phyloP scores from a whole-genome alignment of 2,888 invertebrate genomes.

The Patella depressa region DNA sequence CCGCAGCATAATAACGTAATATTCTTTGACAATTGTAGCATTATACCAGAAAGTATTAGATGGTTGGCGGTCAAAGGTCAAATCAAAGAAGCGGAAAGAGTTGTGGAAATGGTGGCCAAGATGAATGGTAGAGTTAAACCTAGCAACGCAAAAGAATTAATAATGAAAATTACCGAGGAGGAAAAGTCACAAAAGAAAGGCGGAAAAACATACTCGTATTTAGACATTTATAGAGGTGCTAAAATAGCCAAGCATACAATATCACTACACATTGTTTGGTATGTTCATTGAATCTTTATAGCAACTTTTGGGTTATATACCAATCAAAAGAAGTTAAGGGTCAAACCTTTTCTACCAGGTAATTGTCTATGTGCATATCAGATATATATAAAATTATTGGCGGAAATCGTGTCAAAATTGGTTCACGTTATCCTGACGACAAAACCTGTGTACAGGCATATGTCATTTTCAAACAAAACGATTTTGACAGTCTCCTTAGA shows the following conservation, averaged over 20 bases:
- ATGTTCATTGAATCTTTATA: not conserved
- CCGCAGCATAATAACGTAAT: no score
- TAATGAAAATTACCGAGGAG: conserved; percentile 12
- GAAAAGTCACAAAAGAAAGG: conserved; percentile 11
- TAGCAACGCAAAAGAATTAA: not conserved
- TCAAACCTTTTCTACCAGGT: no score
- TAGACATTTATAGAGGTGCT: not conserved
- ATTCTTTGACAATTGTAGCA: not conserved
- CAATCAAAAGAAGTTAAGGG: no score
- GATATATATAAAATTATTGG: no score
- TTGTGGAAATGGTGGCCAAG: conserved; percentile 19
- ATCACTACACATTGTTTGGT: not conserved
- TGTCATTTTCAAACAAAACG: no score
- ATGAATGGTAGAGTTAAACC: conserved; percentile 14
- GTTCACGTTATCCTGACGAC: no score
- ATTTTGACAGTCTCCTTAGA: no score
- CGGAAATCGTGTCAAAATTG: no score
- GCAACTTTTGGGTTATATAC: no score
- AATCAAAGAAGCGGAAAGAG: conserved; percentile 18
- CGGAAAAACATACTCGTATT: conserved; percentile 2
- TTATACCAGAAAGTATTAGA: conserved; percentile 18
- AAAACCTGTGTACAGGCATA: no score
- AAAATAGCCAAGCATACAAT: not conserved
- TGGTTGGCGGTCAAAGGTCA: conserved; percentile 17
- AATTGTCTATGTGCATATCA: no score